Percentiles rank a stretch among this genome's conserved stretches.
Evolutionary conservation across 2,113 vertebrate species (phyloP).

Genomic region (Ammodytes dubius): DNA sequence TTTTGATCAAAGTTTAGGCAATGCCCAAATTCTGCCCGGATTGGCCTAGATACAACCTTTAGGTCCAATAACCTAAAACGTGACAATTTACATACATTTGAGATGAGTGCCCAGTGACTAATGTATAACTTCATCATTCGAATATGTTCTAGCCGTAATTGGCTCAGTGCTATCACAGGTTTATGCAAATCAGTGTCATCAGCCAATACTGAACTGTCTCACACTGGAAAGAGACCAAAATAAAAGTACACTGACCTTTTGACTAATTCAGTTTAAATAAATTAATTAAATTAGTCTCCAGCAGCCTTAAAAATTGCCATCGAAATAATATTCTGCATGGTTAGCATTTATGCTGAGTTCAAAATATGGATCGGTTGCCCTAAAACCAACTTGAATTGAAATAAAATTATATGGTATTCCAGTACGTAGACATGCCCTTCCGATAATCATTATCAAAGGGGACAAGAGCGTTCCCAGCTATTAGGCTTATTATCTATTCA

Average conservation of each 20-base stretch:
- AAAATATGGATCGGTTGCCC: not conserved
- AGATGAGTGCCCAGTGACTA: too few species aligned
- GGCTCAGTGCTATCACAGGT: not conserved
- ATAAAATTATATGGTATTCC: not conserved
- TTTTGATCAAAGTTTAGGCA: not conserved
- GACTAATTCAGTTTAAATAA: not conserved
- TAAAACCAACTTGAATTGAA: not conserved
- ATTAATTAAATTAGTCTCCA: not conserved
- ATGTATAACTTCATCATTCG: too few species aligned
- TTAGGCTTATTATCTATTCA: slow-evolving; percentile 34
- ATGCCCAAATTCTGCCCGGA: not conserved
- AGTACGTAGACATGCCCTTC: not conserved
- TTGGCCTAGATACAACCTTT: too few species aligned
- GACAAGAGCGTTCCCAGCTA: slow-evolving; percentile 10
- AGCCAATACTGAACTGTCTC: not conserved
- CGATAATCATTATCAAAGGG: not conserved
- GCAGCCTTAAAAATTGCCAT: not conserved
- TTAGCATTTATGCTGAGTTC: not conserved
- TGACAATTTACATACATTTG: too few species aligned
- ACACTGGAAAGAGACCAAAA: not conserved
- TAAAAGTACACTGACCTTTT: not conserved
- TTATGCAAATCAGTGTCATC: not conserved
- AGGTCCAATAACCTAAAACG: too few species aligned
- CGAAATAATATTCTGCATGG: not conserved
- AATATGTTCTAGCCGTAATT: not conserved